A percentile compares a stretch with the other conserved stretches of the same genome.
Evolutionary conservation across 1,140 invertebrate genomes (phyloP).

Genomic region (Megalopta genalis): DNA sequence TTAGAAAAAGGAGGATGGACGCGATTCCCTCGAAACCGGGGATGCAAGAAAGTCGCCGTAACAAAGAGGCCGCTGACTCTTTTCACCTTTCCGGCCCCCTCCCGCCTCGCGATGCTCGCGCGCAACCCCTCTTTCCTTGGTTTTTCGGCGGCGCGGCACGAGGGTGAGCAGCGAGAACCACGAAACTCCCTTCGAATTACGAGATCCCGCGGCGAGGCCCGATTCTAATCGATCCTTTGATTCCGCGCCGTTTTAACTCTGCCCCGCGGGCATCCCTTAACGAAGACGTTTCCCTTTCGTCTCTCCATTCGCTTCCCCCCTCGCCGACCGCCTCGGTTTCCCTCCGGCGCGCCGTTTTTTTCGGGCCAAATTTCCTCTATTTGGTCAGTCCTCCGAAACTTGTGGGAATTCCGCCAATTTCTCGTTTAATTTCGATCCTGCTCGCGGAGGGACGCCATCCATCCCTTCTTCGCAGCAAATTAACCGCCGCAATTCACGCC

Average conservation of each 20-base stretch:
- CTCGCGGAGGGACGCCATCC: too few relatives aligned
- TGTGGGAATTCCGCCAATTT: constrained; percentile 56
- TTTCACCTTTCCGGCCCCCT: constrained; percentile 29
- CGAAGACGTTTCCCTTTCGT: constrained; percentile 54
- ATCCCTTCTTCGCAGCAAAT: too few relatives aligned
- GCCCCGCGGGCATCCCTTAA: constrained; percentile 65
- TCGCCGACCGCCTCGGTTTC: not conserved
- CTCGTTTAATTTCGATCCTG: not conserved
- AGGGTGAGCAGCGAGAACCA: constrained; percentile 38
- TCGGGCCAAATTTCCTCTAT: constrained; percentile 15
- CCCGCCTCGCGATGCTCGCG: not conserved
- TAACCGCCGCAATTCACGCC: too few relatives aligned
- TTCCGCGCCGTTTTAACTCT: constrained; percentile 63
- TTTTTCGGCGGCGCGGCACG: constrained; percentile 22
- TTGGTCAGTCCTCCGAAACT: not conserved
- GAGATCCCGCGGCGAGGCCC: constrained; percentile 58
- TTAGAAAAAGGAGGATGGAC: constrained; percentile 54
- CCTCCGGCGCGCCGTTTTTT: constrained; percentile 26
- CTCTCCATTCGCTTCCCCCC: not conserved
- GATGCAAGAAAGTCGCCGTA: constrained; percentile 44
- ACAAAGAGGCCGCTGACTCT: constrained; percentile 52
- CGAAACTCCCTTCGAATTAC: constrained; percentile 48
- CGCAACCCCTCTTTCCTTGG: constrained; percentile 33
- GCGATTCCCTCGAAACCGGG: constrained; percentile 40
- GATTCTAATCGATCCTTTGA: constrained; percentile 67